Percentiles rank a stretch among this genome's conserved stretches.
Evolutionary conservation across 2,113 vertebrate genomes (phyloP).

Genomic region (Poecile atricapillus): DNA sequence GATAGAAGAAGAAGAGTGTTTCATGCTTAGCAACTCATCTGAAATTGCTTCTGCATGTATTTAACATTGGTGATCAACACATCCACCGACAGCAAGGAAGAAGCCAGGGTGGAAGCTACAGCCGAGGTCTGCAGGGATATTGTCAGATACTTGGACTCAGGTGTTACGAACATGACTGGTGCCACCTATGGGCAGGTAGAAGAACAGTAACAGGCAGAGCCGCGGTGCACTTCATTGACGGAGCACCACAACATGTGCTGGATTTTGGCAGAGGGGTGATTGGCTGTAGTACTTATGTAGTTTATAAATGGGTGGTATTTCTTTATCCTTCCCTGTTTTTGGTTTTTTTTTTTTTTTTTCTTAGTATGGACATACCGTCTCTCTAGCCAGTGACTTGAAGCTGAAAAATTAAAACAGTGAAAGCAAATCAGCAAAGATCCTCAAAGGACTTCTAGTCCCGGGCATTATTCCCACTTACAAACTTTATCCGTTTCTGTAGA

Average conservation of each 20-base stretch:
- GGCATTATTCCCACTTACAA: not conserved
- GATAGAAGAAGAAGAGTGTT: not conserved
- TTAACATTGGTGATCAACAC: not conserved
- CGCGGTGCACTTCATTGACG: not conserved
- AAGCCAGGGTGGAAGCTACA: not conserved
- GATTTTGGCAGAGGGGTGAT: not conserved
- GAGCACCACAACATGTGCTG: accelerated
- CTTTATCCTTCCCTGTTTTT: not conserved
- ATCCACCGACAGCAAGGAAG: not conserved
- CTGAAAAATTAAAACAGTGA: not conserved
- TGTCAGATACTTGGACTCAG: not conserved
- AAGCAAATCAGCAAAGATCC: not conserved
- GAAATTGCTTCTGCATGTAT: not conserved
- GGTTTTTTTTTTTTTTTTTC: not conserved
- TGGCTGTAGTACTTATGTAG: not conserved
- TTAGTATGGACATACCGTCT: not conserved
- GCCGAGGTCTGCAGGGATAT: not conserved
- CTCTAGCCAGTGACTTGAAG: not conserved
- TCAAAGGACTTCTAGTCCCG: not conserved
- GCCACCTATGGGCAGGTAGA: constrained; percentile 2
- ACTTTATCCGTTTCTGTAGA: not conserved
- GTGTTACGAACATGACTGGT: not conserved
- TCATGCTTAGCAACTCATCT: not conserved
- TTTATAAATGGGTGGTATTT: not conserved
- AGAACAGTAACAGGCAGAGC: not conserved